Evolutionary conservation across 1,140 invertebrate genomes (phyloP).

Genomic region (Popillia japonica): DNA sequence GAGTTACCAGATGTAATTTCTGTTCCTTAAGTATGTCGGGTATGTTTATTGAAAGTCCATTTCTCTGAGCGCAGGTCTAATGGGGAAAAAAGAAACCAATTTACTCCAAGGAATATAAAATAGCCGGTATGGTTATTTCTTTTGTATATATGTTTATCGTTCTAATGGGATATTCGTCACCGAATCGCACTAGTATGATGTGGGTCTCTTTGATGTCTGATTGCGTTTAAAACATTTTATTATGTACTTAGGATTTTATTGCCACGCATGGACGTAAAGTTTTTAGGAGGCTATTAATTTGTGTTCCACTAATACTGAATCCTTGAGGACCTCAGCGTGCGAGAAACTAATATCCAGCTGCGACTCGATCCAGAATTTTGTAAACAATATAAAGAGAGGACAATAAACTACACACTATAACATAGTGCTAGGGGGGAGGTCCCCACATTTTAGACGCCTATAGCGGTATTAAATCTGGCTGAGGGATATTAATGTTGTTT

Average conservation of each 20-base stretch:
- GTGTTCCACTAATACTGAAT: slow-evolving; percentile 6
- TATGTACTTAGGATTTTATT: slow-evolving; percentile 25
- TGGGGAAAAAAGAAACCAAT: slow-evolving; percentile 1
- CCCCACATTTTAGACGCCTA: slow-evolving; percentile 5
- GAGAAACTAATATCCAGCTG: background rate
- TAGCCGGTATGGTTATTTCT: background rate
- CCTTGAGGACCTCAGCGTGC: background rate
- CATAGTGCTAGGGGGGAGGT: background rate
- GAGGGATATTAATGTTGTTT: background rate
- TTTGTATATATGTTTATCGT: background rate
- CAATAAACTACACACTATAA: slow-evolving; percentile 12
- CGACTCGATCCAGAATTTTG: background rate
- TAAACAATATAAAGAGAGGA: slow-evolving; percentile 18
- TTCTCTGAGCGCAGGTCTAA: background rate
- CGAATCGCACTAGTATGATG: background rate
- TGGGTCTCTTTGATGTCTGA: slow-evolving; percentile 15
- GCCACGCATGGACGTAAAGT: slow-evolving; percentile 21
- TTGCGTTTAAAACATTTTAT: slow-evolving; percentile 35
- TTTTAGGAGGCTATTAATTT: slow-evolving; percentile 35
- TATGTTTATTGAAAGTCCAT: background rate
- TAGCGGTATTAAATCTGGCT: background rate
- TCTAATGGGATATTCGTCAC: background rate
- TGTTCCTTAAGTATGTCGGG: background rate
- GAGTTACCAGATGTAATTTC: too few relatives aligned
- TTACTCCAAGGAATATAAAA: background rate